phyloP scores from a whole-genome alignment of 2,888 invertebrate genomes.

The Auanema sp. region DNA sequence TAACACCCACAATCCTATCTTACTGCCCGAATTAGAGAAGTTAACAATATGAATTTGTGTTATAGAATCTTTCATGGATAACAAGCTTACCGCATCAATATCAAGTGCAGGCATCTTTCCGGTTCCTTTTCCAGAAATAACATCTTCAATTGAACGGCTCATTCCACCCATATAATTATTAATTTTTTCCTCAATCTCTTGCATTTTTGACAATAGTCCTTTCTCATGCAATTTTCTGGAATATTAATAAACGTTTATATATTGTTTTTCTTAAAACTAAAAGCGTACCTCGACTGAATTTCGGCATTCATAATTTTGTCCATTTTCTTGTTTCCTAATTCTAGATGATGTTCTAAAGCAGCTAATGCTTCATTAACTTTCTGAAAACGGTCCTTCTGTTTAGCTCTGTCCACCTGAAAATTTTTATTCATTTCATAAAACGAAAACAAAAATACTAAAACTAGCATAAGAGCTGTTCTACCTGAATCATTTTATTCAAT shows the following conservation, averaged over 20 bases:
- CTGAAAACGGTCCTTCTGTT: slow-evolving; percentile 58
- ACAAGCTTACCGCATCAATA: slow-evolving; percentile 52
- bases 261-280: neutral
- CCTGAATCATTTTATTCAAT: slow-evolving; percentile 35
- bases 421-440: neutral
- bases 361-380: slow-evolving; percentile 61
- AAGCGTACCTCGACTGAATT: slow-evolving; percentile 33
- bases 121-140: slow-evolving; percentile 50
- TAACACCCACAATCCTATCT: no score
- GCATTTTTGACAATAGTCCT: slow-evolving; percentile 56
- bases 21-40: no score
- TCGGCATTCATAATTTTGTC: slow-evolving; percentile 52
- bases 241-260: neutral
- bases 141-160: slow-evolving; percentile 59
- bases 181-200: slow-evolving; percentile 54
- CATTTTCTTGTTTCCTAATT: slow-evolving; percentile 59
- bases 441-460: neutral
- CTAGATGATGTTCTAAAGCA: slow-evolving; percentile 58
- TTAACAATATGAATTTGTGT: no score
- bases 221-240: slow-evolving; percentile 62
- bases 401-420: slow-evolving; percentile 47
- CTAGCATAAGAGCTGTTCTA: slow-evolving; percentile 5
- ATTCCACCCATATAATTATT: slow-evolving; percentile 49
- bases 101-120: slow-evolving; percentile 55
- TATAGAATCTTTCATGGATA: no score